phyloP scores from a whole-genome alignment of 2,888 invertebrate genomes.

The Dorcus hopei region DNA sequence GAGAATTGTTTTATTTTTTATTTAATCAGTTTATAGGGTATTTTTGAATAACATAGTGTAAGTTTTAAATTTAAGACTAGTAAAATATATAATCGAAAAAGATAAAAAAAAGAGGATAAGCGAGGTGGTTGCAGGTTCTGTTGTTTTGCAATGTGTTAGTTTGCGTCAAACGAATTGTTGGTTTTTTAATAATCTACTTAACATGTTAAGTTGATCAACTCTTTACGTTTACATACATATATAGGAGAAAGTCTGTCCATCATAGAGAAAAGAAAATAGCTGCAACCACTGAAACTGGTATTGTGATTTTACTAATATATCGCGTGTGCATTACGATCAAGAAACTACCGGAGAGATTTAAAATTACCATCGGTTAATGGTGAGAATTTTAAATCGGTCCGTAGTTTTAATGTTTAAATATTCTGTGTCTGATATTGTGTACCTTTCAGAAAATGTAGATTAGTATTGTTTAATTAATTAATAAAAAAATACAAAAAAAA shows the following conservation, averaged over 20 bases:
- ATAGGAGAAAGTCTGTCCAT: too few species aligned
- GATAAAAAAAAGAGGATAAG: constrained; percentile 23
- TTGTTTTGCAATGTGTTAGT: background rate
- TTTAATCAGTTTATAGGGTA: constrained; percentile 36
- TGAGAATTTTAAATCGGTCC: constrained; percentile 15
- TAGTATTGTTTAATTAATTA: constrained; percentile 43
- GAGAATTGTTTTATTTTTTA: constrained; percentile 40
- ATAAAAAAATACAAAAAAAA: constrained; percentile 33
- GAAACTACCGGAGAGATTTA: constrained; percentile 17
- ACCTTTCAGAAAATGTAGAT: constrained; percentile 44
- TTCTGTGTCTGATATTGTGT: constrained; percentile 50
- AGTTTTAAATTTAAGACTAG: constrained; percentile 22
- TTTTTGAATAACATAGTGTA: constrained; percentile 35
- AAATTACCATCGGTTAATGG: constrained; percentile 6
- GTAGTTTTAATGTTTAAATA: constrained; percentile 28
- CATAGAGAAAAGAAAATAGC: constrained; percentile 7
- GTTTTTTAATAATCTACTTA: background rate
- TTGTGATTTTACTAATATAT: constrained; percentile 46
- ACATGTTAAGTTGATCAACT: too few species aligned
- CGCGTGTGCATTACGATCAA: constrained; percentile 42
- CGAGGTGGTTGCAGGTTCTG: constrained; percentile 23
- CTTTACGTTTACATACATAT: too few species aligned
- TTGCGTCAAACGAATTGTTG: background rate
- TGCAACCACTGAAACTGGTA: constrained; percentile 34
- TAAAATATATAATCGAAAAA: constrained; percentile 18